Evolutionary conservation across 2,113 vertebrate genomes (phyloP).

Genomic region (Psephotus haematonotus): DNA sequence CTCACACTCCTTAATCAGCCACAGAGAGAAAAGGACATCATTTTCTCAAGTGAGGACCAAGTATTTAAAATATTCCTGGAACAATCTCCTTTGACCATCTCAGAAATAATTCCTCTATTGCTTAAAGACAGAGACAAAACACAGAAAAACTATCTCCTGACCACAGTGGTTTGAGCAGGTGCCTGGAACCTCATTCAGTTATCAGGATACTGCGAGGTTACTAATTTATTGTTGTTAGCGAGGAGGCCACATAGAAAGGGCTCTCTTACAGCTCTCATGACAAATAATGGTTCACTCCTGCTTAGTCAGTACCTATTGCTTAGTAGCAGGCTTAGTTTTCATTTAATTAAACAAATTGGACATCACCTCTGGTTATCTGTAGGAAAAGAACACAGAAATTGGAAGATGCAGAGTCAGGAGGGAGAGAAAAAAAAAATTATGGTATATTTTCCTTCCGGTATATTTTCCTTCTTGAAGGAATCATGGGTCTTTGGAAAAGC

Average conservation of each 20-base stretch:
- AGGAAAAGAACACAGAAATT: background rate
- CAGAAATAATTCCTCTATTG: background rate
- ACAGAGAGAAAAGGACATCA: background rate
- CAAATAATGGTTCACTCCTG: background rate
- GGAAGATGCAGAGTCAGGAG: background rate
- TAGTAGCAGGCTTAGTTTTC: background rate
- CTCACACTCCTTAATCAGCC: background rate
- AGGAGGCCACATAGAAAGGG: background rate
- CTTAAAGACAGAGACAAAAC: background rate
- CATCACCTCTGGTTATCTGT: background rate
- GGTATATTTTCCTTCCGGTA: background rate
- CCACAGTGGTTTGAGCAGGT: background rate
- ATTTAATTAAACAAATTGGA: constrained; percentile 27
- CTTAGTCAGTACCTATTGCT: constrained; percentile 21
- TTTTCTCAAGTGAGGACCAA: background rate
- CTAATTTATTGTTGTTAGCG: background rate
- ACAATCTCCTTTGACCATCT: background rate
- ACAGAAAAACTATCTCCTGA: background rate
- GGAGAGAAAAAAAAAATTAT: background rate
- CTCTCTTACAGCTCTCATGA: background rate
- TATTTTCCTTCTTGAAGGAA: background rate
- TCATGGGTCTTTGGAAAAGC: background rate
- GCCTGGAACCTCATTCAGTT: background rate
- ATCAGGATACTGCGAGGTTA: background rate
- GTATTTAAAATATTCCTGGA: background rate